Evolutionary conservation across 1,140 invertebrate species (phyloP).

Genomic region (Diploscapter pachys): DNA sequence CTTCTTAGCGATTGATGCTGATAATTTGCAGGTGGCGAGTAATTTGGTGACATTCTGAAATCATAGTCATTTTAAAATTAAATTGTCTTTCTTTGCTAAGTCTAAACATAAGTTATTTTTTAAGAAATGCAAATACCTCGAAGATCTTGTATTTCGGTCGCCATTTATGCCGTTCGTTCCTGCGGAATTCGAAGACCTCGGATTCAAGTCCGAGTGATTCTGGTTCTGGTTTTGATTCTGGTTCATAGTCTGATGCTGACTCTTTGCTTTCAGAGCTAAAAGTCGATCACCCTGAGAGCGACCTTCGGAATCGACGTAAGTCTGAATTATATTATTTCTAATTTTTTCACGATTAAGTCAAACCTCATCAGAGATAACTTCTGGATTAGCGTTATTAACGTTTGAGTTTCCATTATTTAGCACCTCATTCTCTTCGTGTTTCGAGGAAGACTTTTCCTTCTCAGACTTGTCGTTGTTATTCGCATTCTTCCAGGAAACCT

Average conservation of each 20-base stretch:
- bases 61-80: too few relatives aligned
- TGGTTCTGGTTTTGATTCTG: not conserved
- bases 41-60: too few relatives aligned
- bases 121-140: not conserved
- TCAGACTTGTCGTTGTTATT: not conserved
- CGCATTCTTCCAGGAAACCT: not conserved
- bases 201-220: conserved; percentile 17
- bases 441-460: conserved; percentile 17
- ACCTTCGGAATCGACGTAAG: conserved; percentile 29
- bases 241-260: conserved; percentile 7
- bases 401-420: not conserved
- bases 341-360: conserved; percentile 13
- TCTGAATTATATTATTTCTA: conserved; percentile 20
- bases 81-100: not conserved
- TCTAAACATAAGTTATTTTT: not conserved
- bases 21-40: too few relatives aligned
- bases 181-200: not conserved
- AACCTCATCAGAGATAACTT: conserved; percentile 13
- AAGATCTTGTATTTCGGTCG: not conserved
- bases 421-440: conserved; percentile 11
- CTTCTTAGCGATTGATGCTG: too few relatives aligned
- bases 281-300: conserved; percentile 39
- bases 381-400: not conserved
- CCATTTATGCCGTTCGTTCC: not conserved
- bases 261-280: conserved; percentile 30